These are phyloP conservation scores for Acronicta leporina DNA, from an alignment of 2,888 invertebrate species.

Conservation along the genomic window DNA sequence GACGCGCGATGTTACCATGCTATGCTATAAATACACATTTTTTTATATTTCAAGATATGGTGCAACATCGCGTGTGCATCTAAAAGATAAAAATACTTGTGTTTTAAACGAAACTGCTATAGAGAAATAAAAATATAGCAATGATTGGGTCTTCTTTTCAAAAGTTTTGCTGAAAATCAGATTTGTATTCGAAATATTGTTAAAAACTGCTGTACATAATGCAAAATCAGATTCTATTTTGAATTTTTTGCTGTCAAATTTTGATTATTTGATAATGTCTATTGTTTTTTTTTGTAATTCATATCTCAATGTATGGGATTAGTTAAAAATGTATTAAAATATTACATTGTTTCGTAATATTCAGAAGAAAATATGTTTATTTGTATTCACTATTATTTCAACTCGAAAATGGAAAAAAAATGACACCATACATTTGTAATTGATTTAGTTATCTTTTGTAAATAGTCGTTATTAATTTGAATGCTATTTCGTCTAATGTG, in stretches of 20 bases:
- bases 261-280: conserved; percentile 11
- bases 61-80: not conserved
- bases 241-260: not conserved
- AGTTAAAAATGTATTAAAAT: not conserved
- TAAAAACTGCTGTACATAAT: conserved; percentile 6
- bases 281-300: conserved; percentile 3
- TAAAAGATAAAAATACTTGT: not conserved
- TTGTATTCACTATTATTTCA: conserved; percentile 16
- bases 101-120: too few species aligned
- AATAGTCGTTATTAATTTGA: conserved; percentile 38
- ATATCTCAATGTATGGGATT: not conserved
- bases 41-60: not conserved
- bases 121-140: not conserved
- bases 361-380: conserved; percentile 4
- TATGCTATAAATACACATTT: not conserved
- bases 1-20: not conserved
- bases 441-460: conserved; percentile 51
- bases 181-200: not conserved
- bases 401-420: conserved; percentile 21
- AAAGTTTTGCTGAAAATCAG: not conserved
- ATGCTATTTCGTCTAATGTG: conserved; percentile 31
- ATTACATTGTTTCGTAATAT: not conserved
- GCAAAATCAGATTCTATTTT: not conserved
- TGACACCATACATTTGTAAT: conserved; percentile 35
- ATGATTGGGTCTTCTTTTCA: not conserved